Percentiles rank a stretch among this genome's conserved stretches.
Evolutionary conservation across 2,113 vertebrate species (phyloP).

Genomic region (Tricholaema leucomelas): DNA sequence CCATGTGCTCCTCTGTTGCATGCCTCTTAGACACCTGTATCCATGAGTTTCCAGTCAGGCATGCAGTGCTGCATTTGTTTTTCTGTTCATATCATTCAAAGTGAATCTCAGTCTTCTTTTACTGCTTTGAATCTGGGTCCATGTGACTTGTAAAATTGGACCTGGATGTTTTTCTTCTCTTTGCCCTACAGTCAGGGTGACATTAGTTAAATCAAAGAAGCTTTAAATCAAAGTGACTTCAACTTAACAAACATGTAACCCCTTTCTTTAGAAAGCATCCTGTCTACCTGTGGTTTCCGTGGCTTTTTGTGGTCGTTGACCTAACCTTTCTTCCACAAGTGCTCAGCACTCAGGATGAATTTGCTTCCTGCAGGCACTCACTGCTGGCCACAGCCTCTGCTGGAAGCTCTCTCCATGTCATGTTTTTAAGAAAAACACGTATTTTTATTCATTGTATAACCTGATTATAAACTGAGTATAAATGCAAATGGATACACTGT

Average conservation of each 20-base stretch:
- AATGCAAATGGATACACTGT: background rate
- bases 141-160: background rate
- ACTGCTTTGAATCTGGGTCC: background rate
- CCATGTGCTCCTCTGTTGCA: background rate
- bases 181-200: background rate
- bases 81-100: background rate
- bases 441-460: background rate
- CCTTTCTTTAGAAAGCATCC: background rate
- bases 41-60: background rate
- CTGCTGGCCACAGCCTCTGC: background rate
- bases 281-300: background rate
- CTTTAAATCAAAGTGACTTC: slow-evolving; percentile 2
- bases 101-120: background rate
- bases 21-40: background rate
- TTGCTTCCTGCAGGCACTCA: background rate
- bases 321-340: background rate
- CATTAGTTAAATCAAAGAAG: background rate
- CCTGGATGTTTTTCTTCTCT: background rate
- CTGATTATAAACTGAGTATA: background rate
- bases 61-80: slow-evolving; percentile 1
- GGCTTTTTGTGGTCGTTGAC: background rate
- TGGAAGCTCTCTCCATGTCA: background rate
- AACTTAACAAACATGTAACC: background rate
- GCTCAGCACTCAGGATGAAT: background rate
- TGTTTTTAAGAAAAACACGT: background rate